Conservation (phyloP, 2,888 invertebrate genomes). For the Eristalis pertinax region DNA sequence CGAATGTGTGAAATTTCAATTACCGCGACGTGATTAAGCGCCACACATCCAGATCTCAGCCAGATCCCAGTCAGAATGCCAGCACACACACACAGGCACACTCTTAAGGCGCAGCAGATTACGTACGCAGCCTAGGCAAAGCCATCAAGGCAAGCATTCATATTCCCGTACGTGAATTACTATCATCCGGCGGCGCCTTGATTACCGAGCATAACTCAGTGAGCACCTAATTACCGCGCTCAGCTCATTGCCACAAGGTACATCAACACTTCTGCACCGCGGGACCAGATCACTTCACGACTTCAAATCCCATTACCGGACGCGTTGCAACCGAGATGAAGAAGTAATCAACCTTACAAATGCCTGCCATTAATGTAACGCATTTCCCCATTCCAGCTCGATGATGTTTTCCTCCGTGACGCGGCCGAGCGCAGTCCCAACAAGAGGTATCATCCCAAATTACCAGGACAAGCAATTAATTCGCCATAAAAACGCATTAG, state of each 20-base stretch:
- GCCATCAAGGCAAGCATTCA: conserved; percentile 47
- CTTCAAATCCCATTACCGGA: conserved; percentile 49
- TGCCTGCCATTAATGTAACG: conserved; percentile 68
- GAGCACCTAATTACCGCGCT: conserved; percentile 65
- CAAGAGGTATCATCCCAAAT: conserved; percentile 65
- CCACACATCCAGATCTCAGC: conserved; percentile 65
- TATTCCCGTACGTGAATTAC: conserved; percentile 46
- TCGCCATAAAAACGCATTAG: conserved; percentile 72
- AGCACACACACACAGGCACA: conserved; percentile 47
- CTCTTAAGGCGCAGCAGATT: conserved; percentile 6
- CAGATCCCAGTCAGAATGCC: conserved; percentile 64
- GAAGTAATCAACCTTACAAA: conserved; percentile 71
- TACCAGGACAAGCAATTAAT: conserved; percentile 72
- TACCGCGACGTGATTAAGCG: conserved; percentile 50
- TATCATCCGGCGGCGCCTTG: conserved; percentile 65
- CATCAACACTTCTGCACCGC: conserved; percentile 45
- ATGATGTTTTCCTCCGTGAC: conserved; percentile 22
- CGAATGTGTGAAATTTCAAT: conserved; percentile 64
- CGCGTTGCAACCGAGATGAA: conserved; percentile 39
- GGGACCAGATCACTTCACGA: conserved; percentile 24
- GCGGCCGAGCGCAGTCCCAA: conserved; percentile 8
- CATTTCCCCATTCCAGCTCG: conserved; percentile 69
- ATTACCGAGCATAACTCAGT: conserved; percentile 64
- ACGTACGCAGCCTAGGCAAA: conserved; percentile 22
- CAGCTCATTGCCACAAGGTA: conserved; percentile 43